Conservation (phyloP, 2,888 invertebrate species). For the Xestia c-nigrum region DNA sequence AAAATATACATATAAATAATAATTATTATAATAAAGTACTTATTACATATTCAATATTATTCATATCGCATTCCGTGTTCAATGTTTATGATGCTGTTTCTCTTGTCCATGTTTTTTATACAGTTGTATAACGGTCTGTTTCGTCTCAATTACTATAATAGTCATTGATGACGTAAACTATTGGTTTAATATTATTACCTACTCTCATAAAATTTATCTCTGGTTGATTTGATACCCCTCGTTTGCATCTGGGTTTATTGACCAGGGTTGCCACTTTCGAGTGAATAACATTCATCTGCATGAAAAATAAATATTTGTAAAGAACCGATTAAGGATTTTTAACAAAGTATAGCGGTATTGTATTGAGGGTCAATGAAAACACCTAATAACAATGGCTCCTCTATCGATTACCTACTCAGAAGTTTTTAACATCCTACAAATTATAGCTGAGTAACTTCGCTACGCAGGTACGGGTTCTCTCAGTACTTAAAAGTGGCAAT, state of each 20-base stretch:
- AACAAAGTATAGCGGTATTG: not conserved
- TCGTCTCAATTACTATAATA: conserved; percentile 39
- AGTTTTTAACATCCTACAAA: conserved; percentile 1
- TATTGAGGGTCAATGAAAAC: not conserved
- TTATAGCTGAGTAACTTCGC: not conserved
- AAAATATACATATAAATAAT: not conserved
- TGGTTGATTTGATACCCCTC: conserved; percentile 45
- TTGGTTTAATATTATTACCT: conserved; percentile 32
- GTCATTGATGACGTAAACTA: conserved; percentile 38
- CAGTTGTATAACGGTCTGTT: conserved; percentile 37
- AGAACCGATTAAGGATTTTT: not conserved
- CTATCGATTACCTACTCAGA: conserved; percentile 1
- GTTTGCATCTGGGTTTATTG: conserved; percentile 37
- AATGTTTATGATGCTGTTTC: conserved; percentile 16
- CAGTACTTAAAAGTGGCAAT: conserved; percentile 27
- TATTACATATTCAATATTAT: not conserved
- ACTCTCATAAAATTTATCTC: conserved; percentile 37
- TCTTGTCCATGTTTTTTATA: conserved; percentile 20
- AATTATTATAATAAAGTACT: not conserved
- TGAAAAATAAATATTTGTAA: not conserved
- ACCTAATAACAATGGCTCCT: not conserved
- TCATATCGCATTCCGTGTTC: conserved; percentile 11
- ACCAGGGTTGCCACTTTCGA: conserved; percentile 35
- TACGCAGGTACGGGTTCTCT: not conserved
- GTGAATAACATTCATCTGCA: not conserved